Evolutionary conservation across 2,888 invertebrate genomes (phyloP).

Genomic region (Liodrosophila aerea): DNA sequence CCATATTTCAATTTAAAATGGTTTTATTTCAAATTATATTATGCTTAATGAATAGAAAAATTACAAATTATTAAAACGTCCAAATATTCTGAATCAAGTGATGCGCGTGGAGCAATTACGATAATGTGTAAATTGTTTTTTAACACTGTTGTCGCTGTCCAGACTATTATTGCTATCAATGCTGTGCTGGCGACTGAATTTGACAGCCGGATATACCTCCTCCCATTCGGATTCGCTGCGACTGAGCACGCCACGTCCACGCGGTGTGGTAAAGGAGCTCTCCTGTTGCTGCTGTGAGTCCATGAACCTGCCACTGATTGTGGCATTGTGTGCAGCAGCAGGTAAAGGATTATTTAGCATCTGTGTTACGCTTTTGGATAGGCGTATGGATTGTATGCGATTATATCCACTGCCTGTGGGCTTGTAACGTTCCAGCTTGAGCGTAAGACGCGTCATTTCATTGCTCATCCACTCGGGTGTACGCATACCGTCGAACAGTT

Average conservation of each 20-base stretch:
- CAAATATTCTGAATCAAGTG: slow-evolving; percentile 45
- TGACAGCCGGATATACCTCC: slow-evolving; percentile 75
- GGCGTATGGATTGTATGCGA: slow-evolving; percentile 79
- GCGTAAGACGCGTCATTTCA: slow-evolving; percentile 78
- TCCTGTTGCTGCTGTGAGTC: slow-evolving; percentile 26
- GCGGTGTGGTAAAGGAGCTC: slow-evolving; percentile 38
- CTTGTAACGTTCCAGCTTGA: slow-evolving; percentile 78
- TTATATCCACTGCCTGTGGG: slow-evolving; percentile 79
- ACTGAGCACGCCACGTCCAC: slow-evolving; percentile 68
- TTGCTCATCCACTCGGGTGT: slow-evolving; percentile 79
- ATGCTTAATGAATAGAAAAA: not conserved
- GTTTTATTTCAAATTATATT: not conserved
- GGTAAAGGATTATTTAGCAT: slow-evolving; percentile 80
- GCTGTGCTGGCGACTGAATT: slow-evolving; percentile 56
- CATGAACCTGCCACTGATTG: not conserved
- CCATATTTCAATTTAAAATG: slow-evolving; percentile 6
- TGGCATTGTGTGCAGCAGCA: slow-evolving; percentile 12
- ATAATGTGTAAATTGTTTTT: slow-evolving; percentile 70
- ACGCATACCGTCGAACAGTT: slow-evolving; percentile 57
- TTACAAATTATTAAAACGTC: slow-evolving; percentile 5
- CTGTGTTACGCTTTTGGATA: slow-evolving; percentile 80
- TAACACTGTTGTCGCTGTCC: slow-evolving; percentile 35
- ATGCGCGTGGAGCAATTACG: slow-evolving; percentile 80
- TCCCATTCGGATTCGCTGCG: slow-evolving; percentile 76
- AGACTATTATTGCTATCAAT: slow-evolving; percentile 47